Base-by-base conservation (phyloP, 2,797 vertebrate species). In the Hypotaenidia philippensis region DNA sequence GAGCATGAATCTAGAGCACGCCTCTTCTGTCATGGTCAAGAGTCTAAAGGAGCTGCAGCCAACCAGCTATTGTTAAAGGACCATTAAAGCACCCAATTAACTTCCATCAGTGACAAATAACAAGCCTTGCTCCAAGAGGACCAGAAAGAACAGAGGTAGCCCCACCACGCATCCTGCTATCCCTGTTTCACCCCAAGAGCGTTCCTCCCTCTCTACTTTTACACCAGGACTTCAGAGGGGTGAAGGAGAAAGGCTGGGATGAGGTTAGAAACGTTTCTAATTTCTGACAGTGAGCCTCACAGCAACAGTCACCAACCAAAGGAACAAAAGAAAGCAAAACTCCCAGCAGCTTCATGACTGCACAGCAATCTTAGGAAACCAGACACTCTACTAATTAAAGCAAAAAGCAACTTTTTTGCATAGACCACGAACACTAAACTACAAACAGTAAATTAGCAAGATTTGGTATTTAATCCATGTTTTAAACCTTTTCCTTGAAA, bases 401-500 rank as follows among this genome's bases (percentile, higher is more conserved):
- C 21, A 77, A 82, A 94, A 89, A 71, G 11, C 18, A 79, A 60
- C 44, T 63, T 78, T 36, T 52, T 63, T 15, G 50, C 53, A 76
- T 26, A 63, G 64, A 76, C 8, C 3, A 40, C 44, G 20, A 83
- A 61, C 11, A 85, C 29, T 64, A 76, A 76, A 69, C 15, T 65
- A 22, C 7, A 90, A 56, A 32, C 6, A 79, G 44, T 34, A 89
- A 88, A 72, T 55, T 76, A 82, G 13, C 3, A 4, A 83, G 22
- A 34, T 63, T 74, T 83, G 82, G 74, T 93, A 84, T 76, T 87
- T 91, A 89, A 41, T 80, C 23, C 53, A 71, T 31, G 63, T 74
- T 87, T 80, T 85, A 53, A 93, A 77, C 7, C 4, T 52, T 57
- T 59, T 63, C 61, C 60, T 85, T 95, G 47, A 93, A 87, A 90